These are phyloP conservation scores for Sus cebifrons DNA, from an alignment of 2,797 vertebrate genomes.

Conservation along the genomic window DNA sequence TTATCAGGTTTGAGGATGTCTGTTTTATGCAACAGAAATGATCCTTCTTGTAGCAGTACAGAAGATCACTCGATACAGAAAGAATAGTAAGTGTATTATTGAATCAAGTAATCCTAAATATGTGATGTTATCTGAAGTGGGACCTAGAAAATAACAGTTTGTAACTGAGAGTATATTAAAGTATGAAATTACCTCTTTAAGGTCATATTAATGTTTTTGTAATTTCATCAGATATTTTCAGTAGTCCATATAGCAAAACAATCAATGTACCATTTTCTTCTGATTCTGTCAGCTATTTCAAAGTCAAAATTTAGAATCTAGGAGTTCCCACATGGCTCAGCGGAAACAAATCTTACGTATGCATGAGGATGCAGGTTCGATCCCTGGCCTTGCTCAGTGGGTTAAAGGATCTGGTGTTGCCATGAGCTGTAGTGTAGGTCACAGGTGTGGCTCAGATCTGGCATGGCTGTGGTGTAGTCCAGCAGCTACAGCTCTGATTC, in stretches of 20 bases:
- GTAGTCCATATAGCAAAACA: background rate
- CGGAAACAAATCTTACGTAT: too few species aligned
- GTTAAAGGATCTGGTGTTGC: too few species aligned
- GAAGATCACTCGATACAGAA: background rate
- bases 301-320: conserved; percentile 7
- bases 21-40: background rate
- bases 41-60: background rate
- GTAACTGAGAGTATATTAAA: background rate
- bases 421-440: too few species aligned
- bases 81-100: background rate
- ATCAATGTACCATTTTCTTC: background rate
- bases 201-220: background rate
- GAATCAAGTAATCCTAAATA: background rate
- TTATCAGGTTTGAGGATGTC: background rate
- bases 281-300: background rate
- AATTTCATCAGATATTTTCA: conserved; percentile 30
- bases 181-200: background rate
- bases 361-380: too few species aligned
- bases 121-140: background rate
- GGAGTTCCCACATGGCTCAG: background rate
- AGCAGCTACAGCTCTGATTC: too few species aligned
- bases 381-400: too few species aligned
- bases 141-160: background rate
- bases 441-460: too few species aligned
- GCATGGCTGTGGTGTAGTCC: too few species aligned